Conservation (phyloP, 2,797 vertebrate genomes). For the Falco novaeseelandiae region DNA sequence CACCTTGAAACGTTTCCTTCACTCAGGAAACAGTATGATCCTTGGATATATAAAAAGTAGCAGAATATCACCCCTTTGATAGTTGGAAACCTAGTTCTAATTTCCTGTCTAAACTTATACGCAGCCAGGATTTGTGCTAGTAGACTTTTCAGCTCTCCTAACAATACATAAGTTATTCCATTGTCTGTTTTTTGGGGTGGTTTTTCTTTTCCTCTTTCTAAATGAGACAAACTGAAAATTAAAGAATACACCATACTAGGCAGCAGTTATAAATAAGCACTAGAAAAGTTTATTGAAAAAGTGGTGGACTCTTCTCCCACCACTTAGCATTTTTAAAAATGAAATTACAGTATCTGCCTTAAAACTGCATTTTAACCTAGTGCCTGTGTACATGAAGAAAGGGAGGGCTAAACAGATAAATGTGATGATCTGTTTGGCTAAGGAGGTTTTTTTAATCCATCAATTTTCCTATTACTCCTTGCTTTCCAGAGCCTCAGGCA, state of each 20-base stretch:
- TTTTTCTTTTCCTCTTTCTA: neutral
- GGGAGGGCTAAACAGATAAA: neutral
- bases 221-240: neutral
- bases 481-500: neutral
- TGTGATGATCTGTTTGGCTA: neutral
- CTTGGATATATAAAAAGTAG: neutral
- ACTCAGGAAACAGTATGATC: neutral
- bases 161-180: neutral
- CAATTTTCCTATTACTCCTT: neutral
- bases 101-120: neutral
- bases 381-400: neutral
- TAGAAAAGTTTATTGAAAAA: neutral
- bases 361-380: neutral
- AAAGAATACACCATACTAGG: neutral
- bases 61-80: neutral
- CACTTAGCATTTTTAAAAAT: neutral
- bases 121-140: neutral
- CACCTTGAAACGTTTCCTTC: neutral
- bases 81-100: neutral
- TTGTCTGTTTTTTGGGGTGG: accelerated
- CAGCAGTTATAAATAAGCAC: neutral
- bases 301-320: neutral
- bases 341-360: neutral
- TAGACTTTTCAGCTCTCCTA: neutral
- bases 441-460: neutral